A percentile compares a stretch with the other conserved stretches of the same genome.
These are phyloP conservation scores for Drosophila lacertosa DNA, from an alignment of 1,140 invertebrate species.

Conservation along the genomic window DNA sequence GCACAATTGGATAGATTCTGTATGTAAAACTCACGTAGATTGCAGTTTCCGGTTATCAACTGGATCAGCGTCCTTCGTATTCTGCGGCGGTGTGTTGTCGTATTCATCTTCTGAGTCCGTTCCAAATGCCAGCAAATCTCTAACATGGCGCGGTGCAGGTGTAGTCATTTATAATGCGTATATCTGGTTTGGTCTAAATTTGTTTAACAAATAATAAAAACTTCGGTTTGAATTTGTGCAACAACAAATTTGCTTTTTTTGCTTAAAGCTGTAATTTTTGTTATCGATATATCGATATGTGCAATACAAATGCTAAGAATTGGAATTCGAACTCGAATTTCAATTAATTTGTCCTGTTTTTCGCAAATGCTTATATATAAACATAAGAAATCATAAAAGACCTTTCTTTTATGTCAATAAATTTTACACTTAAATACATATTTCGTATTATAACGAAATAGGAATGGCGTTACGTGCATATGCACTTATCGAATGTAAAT, in stretches of 20 bases:
- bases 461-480: no score
- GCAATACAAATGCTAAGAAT: background rate
- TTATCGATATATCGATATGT: constrained; percentile 15
- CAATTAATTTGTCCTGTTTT: background rate
- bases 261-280: background rate
- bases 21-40: constrained; percentile 9
- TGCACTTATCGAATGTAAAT: background rate
- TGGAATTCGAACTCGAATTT: background rate
- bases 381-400: no score
- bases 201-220: constrained; percentile 26
- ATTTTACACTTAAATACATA: background rate
- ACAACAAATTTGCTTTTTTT: constrained; percentile 25
- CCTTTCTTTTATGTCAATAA: no score
- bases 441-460: no score
- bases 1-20: background rate
- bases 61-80: constrained; percentile 24
- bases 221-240: constrained; percentile 44
- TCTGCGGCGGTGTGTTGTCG: constrained; percentile 51
- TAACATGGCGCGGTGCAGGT: constrained; percentile 68
- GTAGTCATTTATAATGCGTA: constrained; percentile 56
- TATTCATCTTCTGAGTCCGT: constrained; percentile 76
- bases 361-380: no score
- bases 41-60: background rate
- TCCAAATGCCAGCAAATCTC: constrained; percentile 65
- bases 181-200: background rate